These are phyloP conservation scores for Ganaspis brasiliensis DNA, from an alignment of 2,888 invertebrate genomes.

Conservation along the genomic window DNA sequence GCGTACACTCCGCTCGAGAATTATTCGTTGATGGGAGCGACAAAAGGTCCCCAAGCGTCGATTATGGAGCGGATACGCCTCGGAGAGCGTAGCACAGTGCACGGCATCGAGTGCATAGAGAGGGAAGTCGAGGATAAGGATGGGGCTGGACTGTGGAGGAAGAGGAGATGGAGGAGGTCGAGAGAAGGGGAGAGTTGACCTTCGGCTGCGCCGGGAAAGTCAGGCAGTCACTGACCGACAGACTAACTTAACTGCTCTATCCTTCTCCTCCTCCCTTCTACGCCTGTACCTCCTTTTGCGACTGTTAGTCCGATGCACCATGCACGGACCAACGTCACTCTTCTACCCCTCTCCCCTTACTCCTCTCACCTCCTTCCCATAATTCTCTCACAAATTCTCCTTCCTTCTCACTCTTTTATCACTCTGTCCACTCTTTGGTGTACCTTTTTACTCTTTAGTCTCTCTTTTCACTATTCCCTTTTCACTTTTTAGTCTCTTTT, in stretches of 20 bases:
- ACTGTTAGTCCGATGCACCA: conserved; percentile 77
- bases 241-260: conserved; percentile 78
- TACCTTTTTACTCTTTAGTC: conserved; percentile 5
- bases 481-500: conserved; percentile 36
- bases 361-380: conserved; percentile 52
- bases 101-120: conserved; percentile 45
- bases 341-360: conserved; percentile 45
- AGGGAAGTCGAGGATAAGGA: conserved; percentile 48
- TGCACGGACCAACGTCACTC: conserved; percentile 52
- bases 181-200: conserved; percentile 78
- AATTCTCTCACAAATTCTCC: conserved; percentile 41
- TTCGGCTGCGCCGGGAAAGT: conserved; percentile 80
- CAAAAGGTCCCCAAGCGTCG: conserved; percentile 48
- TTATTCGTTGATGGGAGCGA: conserved; percentile 64
- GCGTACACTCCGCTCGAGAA: conserved; percentile 54
- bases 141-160: conserved; percentile 59
- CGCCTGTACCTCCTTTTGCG: conserved; percentile 66
- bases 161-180: conserved; percentile 61
- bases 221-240: conserved; percentile 81
- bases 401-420: conserved; percentile 35
- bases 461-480: background rate
- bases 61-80: conserved; percentile 55
- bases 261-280: conserved; percentile 61
- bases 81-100: conserved; percentile 55
- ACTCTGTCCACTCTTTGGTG: background rate